A percentile compares a stretch with the other conserved stretches of the same genome.
Conservation (phyloP, 2,888 invertebrate genomes). For the Selenia dentaria region DNA sequence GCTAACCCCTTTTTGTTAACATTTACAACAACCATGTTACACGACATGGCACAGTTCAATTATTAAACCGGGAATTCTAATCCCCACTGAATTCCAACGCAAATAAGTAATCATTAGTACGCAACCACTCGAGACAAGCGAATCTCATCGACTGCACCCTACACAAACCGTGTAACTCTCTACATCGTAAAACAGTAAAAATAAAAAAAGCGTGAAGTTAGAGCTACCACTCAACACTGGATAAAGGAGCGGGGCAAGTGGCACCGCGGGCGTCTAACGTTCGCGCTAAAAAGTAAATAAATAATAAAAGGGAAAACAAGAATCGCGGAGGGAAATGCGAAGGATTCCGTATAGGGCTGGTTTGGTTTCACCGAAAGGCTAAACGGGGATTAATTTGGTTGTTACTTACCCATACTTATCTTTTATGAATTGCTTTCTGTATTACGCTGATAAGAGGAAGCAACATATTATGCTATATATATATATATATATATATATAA, state of each 20-base stretch:
- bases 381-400: background rate
- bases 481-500: too few species aligned
- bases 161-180: constrained; percentile 26
- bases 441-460: too few species aligned
- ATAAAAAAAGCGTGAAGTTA: constrained; percentile 42
- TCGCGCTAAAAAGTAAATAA: constrained; percentile 56
- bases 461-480: too few species aligned
- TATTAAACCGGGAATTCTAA: too few species aligned
- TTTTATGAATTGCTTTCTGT: too few species aligned
- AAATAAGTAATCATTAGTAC: constrained; percentile 1
- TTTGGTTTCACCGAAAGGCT: background rate
- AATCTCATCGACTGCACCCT: constrained; percentile 7
- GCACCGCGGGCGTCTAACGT: constrained; percentile 64
- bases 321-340: constrained; percentile 63
- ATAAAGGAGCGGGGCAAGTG: constrained; percentile 60
- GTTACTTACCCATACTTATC: too few species aligned
- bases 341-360: constrained; percentile 42
- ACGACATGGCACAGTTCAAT: too few species aligned
- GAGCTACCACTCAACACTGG: constrained; percentile 41
- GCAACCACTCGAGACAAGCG: constrained; percentile 4
- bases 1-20: too few species aligned
- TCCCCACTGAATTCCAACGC: background rate
- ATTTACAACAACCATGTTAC: too few species aligned
- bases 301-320: constrained; percentile 44
- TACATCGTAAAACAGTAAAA: constrained; percentile 32